phyloP scores from a whole-genome alignment of 2,888 invertebrate genomes.

The Idaea biselata region DNA sequence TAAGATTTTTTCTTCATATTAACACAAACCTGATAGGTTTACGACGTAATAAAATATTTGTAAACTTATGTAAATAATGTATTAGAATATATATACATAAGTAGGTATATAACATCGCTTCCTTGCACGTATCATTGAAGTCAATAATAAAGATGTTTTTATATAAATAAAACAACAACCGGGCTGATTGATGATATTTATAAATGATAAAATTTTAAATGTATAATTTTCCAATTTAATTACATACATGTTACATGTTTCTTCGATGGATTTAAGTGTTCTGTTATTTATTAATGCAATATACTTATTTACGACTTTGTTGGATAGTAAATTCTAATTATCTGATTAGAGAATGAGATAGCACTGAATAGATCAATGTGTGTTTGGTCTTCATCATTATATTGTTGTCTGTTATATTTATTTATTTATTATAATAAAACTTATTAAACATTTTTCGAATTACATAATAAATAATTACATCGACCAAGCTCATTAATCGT shows the following conservation, averaged over 20 bases:
- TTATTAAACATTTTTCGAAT: too few relatives aligned
- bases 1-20: constrained; percentile 18
- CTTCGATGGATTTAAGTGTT: neutral
- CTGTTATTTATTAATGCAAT: neutral
- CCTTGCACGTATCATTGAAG: neutral
- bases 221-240: neutral
- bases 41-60: neutral
- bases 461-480: too few relatives aligned
- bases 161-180: neutral
- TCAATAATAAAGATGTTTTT: constrained; percentile 3
- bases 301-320: neutral
- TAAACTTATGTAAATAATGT: neutral
- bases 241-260: neutral
- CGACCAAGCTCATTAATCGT: too few relatives aligned
- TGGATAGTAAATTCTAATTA: neutral
- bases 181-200: neutral
- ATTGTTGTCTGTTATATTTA: too few relatives aligned
- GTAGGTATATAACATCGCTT: neutral
- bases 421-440: too few relatives aligned
- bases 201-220: neutral
- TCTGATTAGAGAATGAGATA: too few relatives aligned
- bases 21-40: constrained; percentile 1
- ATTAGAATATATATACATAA: neutral
- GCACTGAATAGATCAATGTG: too few relatives aligned
- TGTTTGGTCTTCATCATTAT: too few relatives aligned